Evolutionary conservation across 53 echinoderm and acorn worm species (phyloP).

Genomic region (Zoroaster sp.): DNA sequence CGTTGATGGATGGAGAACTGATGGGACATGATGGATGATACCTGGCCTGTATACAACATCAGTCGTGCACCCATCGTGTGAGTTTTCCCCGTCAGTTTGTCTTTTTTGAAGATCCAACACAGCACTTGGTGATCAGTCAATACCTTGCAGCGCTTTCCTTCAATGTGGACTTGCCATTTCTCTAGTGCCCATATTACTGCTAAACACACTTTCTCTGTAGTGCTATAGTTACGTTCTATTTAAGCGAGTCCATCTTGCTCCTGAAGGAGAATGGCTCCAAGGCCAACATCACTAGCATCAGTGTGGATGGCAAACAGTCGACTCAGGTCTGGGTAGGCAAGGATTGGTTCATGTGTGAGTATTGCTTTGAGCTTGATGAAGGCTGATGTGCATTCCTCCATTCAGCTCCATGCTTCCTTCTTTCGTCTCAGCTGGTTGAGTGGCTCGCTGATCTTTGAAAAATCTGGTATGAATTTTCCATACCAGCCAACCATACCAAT

Average conservation of each 20-base stretch:
- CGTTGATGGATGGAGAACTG: too few relatives aligned
- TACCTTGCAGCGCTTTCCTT: neutral
- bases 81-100: slow-evolving; percentile 42
- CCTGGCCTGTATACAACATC: slow-evolving; percentile 16
- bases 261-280: too few relatives aligned
- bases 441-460: neutral
- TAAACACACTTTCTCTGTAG: neutral
- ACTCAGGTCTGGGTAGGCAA: slow-evolving; percentile 23
- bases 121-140: slow-evolving; percentile 58
- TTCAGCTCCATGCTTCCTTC: slow-evolving; percentile 29
- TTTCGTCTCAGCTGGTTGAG: slow-evolving; percentile 31
- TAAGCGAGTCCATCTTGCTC: too few relatives aligned
- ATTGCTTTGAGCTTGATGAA: neutral
- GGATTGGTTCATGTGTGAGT: slow-evolving; percentile 12
- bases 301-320: too few relatives aligned
- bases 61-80: slow-evolving; percentile 39
- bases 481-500: too few relatives aligned
- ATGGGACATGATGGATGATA: neutral
- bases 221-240: slow-evolving; percentile 38
- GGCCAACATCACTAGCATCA: too few relatives aligned
- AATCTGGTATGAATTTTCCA: slow-evolving; percentile 29
- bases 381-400: neutral
- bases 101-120: slow-evolving; percentile 53
- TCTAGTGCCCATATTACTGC: slow-evolving; percentile 56
- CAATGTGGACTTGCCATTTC: slow-evolving; percentile 30